Evolutionary conservation across 2,888 invertebrate genomes (phyloP), one percentile per base, ranked within the genome.

Genomic region (Torymus texanus): DNA sequence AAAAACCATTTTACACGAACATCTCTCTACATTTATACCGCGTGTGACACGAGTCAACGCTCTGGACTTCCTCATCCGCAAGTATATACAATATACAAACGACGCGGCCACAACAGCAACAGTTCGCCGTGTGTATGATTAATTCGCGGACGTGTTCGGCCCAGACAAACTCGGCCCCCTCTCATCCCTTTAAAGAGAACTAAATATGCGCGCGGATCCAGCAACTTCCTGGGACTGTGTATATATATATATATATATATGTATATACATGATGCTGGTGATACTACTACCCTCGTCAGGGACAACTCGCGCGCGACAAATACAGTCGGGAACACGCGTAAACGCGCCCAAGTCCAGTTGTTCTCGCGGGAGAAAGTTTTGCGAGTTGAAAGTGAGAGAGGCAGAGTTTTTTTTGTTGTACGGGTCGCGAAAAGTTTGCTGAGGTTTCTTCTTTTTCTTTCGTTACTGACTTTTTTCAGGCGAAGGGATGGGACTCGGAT

Each of bases 151-250:
- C 41, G 41, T 41, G 41, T 41, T 41, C 41, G 41, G 41, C 41
- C 41, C 41, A 41, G 8, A 41, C 41, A 41, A 41, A 41, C 67
- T 13, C 55, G 56, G 41, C 16, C 62, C 29, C 41, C 65, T 21
- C 16, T 21, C 16, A 70, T 24, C 53, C 58, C 76, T 79, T 76
- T 79, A 81, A 81, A 70, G 74, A 74, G 76, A 61, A 65, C 76
- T 81, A 79, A 81, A 81, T 41, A 41, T 63, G 75, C 72, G 58
- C 51, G 65, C 50, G 16, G 78, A 59, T 78, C 70, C 67, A 29
- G 74, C 66, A 79, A 77, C 76, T 81, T 77, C 76, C 79, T 70
- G 63, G 53, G 41, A 41, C 41, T 41, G 41, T 8, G 8, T 41
- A 41, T 41, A 41, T 21, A 21, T 21, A 21, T 21, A 2, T 21